A percentile compares a stretch with the other conserved stretches of the same genome.
These are phyloP conservation scores for Spodoptera litura DNA, from an alignment of 1,140 invertebrate genomes.

Conservation along the genomic window DNA sequence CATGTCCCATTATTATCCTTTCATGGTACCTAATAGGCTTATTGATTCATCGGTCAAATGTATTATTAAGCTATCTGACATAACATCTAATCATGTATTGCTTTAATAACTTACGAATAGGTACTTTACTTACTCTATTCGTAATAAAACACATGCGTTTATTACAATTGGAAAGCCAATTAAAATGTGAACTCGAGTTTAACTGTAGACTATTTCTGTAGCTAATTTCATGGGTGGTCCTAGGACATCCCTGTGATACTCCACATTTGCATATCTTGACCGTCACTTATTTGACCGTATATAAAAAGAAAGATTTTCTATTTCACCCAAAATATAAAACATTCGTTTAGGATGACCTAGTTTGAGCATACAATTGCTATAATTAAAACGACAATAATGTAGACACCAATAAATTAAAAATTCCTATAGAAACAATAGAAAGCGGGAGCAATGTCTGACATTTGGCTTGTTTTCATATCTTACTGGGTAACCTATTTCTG, in stretches of 20 bases:
- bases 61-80: too few relatives aligned
- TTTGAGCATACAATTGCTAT: not conserved
- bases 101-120: too few relatives aligned
- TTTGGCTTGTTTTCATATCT: not conserved
- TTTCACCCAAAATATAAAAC: too few relatives aligned
- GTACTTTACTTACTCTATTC: too few relatives aligned
- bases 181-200: too few relatives aligned
- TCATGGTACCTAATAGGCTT: too few relatives aligned
- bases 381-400: not conserved
- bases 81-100: too few relatives aligned
- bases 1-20: too few relatives aligned
- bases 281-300: not conserved
- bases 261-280: not conserved
- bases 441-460: not conserved
- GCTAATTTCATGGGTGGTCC: not conserved
- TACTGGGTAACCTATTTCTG: too few relatives aligned
- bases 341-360: not conserved
- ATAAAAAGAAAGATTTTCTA: not conserved
- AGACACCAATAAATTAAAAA: not conserved
- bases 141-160: not conserved
- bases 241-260: not conserved
- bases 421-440: not conserved
- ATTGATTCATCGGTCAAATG: too few relatives aligned
- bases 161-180: not conserved
- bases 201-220: not conserved